Evolutionary conservation across 2,888 invertebrate species (phyloP), one percentile per base, ranked within the genome.

Genomic region (Himalopsyche tibetana): DNA sequence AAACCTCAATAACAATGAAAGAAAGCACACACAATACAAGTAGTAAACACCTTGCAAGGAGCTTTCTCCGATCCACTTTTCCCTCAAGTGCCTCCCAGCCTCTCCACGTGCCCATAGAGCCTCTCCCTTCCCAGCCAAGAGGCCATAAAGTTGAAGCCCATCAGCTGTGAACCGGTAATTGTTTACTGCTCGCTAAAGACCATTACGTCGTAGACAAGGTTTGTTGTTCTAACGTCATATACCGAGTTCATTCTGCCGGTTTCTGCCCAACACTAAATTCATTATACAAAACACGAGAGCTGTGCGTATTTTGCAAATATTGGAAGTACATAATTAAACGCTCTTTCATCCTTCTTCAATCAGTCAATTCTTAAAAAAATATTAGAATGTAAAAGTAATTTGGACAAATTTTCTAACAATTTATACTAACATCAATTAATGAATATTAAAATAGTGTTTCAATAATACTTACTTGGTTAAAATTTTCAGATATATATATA

Each of bases 171-270:
- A 85, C 84, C 84, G 85, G 88, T 88, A 88, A 87, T 87, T 88
- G 88, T 88, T 88, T 88, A 88, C 87, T 87, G 87, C 88, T 87
- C 88, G 83, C 88, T 88, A 87, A 88, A 88, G 88, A 87, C 87
- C 87, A 85, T 88, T 88, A 88, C 80, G 85, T 63, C 86, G 84
- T 84, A 84, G 87, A 86, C 86, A 82, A 86, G 85, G 87, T 86
- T 86, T 82, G 84, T 79, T 80, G 63, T 69, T 55, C 38, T 79
- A 74, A 56, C 85, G 82, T 85, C 83, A 55, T 69, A 74, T 38
- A 55, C 74, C 74, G 56, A 28, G 80, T 55, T 55, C 40, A 82
- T 79, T 74, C 83, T 83, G 36, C 19, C 79, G 55, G 11, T 28
- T 40, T 40, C 38, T 42, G 80, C 42, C 28, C 63, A 63, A 63